These are phyloP conservation scores for Colostygia pectinataria DNA, from an alignment of 2,888 invertebrate genomes.

Conservation along the genomic window DNA sequence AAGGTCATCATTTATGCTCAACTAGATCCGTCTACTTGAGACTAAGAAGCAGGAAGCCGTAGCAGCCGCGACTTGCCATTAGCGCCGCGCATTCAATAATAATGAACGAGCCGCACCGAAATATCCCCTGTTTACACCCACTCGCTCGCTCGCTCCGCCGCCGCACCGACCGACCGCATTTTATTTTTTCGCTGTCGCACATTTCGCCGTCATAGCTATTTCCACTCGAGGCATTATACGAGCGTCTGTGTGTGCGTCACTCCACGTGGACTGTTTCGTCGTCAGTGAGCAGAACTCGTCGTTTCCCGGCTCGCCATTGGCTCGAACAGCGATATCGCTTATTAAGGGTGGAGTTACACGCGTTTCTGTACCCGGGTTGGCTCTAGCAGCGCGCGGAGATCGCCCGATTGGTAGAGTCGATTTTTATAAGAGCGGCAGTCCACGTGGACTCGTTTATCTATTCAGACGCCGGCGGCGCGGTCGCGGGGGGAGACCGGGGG, in stretches of 20 bases:
- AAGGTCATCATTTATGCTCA: slow-evolving; percentile 36
- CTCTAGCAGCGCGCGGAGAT: slow-evolving; percentile 42
- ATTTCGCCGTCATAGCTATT: slow-evolving; percentile 84
- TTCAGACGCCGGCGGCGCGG: slow-evolving; percentile 84
- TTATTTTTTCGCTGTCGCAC: slow-evolving; percentile 84
- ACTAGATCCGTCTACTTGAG: slow-evolving; percentile 34
- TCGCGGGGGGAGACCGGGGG: slow-evolving; percentile 81
- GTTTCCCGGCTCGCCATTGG: slow-evolving; percentile 61
- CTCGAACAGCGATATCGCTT: slow-evolving; percentile 70
- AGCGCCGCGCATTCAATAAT: slow-evolving; percentile 81
- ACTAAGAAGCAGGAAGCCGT: slow-evolving; percentile 38
- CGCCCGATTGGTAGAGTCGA: slow-evolving; percentile 68
- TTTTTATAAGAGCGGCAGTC: slow-evolving; percentile 82
- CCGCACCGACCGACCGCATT: slow-evolving; percentile 81
- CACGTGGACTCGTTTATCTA: slow-evolving; percentile 84
- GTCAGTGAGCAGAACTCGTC: slow-evolving; percentile 71
- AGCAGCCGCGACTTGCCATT: slow-evolving; percentile 60
- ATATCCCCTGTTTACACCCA: slow-evolving; percentile 83
- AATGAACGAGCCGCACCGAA: slow-evolving; percentile 81
- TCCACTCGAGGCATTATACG: slow-evolving; percentile 83
- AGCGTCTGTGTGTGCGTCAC: slow-evolving; percentile 70
- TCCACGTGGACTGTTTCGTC: slow-evolving; percentile 80
- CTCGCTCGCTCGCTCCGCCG: slow-evolving; percentile 70
- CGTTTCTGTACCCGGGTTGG: slow-evolving; percentile 61
- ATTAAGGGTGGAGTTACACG: slow-evolving; percentile 83